These are phyloP conservation scores for Eledona agricola DNA, from an alignment of 2,888 invertebrate genomes.

Conservation along the genomic window DNA sequence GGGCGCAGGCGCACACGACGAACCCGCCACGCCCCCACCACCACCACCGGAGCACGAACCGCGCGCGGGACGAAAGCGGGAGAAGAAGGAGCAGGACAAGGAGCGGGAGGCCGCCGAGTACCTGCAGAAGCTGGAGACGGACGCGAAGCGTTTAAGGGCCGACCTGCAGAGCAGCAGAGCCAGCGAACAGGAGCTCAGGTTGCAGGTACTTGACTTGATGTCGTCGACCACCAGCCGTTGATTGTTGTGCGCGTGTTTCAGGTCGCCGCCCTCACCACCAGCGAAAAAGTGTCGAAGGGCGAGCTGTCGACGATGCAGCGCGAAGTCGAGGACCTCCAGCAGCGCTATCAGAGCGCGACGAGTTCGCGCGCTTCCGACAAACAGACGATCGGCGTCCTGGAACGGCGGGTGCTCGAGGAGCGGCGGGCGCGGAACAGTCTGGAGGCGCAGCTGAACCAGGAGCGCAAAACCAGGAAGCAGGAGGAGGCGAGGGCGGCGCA, in stretches of 20 bases:
- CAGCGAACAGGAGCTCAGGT: conserved; percentile 75
- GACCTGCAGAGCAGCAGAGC: conserved; percentile 79
- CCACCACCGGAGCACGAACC: conserved; percentile 17
- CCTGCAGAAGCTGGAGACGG: conserved; percentile 72
- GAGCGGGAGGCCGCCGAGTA: conserved; percentile 64
- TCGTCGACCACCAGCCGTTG: background rate
- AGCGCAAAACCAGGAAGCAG: conserved; percentile 75
- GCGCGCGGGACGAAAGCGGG: conserved; percentile 50
- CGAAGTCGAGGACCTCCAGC: conserved; percentile 88
- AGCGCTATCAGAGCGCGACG: conserved; percentile 78
- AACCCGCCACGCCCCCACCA: conserved; percentile 30
- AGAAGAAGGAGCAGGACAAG: conserved; percentile 62
- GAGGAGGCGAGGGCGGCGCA: conserved; percentile 62
- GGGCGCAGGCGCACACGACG: conserved; percentile 46
- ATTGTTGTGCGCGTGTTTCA: conserved; percentile 54
- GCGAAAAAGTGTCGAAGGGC: conserved; percentile 73
- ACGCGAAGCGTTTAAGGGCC: conserved; percentile 74
- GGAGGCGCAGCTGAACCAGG: conserved; percentile 77
- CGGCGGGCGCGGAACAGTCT: conserved; percentile 77
- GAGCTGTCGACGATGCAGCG: conserved; percentile 83
- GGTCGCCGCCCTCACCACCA: conserved; percentile 69
- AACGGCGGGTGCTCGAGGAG: conserved; percentile 87
- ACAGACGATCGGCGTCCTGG: conserved; percentile 77
- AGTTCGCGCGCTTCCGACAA: conserved; percentile 80
- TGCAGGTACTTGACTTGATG: conserved; percentile 66